phyloP scores from a whole-genome alignment of 2,888 invertebrate genomes.

The Phytoseiulus persimilis region DNA sequence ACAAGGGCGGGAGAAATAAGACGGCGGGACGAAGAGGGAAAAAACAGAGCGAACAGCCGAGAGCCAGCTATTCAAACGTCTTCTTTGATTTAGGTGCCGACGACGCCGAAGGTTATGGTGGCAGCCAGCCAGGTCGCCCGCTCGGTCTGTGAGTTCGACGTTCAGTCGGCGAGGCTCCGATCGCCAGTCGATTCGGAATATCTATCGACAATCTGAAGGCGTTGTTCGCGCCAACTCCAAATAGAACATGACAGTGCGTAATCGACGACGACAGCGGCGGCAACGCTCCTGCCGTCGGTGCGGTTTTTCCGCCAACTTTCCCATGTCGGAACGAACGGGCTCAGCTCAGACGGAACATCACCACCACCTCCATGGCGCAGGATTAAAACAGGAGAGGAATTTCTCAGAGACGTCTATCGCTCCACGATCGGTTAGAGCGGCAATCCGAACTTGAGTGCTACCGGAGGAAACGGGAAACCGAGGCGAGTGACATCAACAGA shows the following conservation, averaged over 20 bases:
- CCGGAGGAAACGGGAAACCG: too few relatives aligned
- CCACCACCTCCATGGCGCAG: too few relatives aligned
- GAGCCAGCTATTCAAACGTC: neutral
- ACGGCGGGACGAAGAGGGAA: neutral
- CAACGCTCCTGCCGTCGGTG: neutral
- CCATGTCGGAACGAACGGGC: too few relatives aligned
- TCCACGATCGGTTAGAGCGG: too few relatives aligned
- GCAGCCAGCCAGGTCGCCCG: neutral
- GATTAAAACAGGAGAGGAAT: too few relatives aligned
- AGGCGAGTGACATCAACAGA: too few relatives aligned
- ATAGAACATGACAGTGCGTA: neutral
- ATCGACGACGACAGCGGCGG: neutral
- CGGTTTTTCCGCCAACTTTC: too few relatives aligned
- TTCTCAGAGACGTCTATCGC: too few relatives aligned
- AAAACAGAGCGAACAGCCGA: neutral
- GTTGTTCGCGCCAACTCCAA: neutral
- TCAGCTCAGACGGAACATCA: too few relatives aligned
- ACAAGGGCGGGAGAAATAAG: neutral
- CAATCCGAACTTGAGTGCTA: too few relatives aligned
- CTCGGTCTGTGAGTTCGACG: neutral
- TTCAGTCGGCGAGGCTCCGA: too few relatives aligned
- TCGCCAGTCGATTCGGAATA: too few relatives aligned
- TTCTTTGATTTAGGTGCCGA: neutral
- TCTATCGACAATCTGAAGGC: neutral
- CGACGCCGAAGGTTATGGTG: neutral